Conservation (phyloP, 1,140 invertebrate species). For the Aleiodes sp. region DNA sequence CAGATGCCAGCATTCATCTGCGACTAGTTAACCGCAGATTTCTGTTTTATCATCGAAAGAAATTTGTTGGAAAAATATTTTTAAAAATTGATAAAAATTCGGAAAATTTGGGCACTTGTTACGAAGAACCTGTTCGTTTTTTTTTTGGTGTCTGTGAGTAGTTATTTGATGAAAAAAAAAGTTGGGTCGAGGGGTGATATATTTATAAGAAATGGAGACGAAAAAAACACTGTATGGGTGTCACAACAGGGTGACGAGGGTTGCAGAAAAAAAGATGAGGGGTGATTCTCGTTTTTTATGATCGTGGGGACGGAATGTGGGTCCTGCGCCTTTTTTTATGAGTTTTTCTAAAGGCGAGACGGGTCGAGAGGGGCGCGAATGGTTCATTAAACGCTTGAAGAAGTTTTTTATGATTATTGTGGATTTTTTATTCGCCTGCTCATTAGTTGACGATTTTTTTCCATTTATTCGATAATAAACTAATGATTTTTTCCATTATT, state of each 20-base stretch:
- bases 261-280: neutral
- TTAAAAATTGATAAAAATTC: neutral
- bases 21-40: slow-evolving; percentile 12
- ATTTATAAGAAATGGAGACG: neutral
- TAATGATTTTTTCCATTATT: no score
- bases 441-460: no score
- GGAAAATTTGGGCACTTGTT: neutral
- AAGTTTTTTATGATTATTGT: no score
- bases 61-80: neutral
- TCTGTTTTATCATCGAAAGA: slow-evolving; percentile 29
- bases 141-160: neutral
- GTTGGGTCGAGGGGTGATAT: neutral
- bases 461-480: no score
- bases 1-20: slow-evolving; percentile 55
- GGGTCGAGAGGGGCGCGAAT: neutral
- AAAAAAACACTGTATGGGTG: neutral
- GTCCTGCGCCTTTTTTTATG: neutral
- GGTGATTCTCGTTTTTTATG: neutral
- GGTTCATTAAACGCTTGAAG: no score
- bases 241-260: slow-evolving; percentile 11
- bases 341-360: neutral
- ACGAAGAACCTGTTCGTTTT: neutral
- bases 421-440: no score
- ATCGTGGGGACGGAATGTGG: neutral
- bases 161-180: neutral